Evolutionary conservation across 2,113 vertebrate species (phyloP), one percentile per base, ranked within the genome.

Genomic region (Scytalopus superciliaris): DNA sequence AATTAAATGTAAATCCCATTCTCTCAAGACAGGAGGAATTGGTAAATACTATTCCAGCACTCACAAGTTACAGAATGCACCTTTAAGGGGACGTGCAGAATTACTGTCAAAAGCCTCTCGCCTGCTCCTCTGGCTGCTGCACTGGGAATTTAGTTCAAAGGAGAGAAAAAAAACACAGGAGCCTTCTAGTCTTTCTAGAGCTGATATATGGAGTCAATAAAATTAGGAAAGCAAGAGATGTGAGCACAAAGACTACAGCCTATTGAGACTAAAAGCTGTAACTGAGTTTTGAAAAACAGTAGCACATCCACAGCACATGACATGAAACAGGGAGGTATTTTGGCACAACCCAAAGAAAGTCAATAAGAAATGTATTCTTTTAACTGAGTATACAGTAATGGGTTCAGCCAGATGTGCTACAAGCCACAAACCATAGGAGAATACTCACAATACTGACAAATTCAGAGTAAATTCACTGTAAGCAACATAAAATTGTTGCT

Each of bases 81-180:
- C 0, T 19, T 16, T n/a, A 81, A 87, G 47, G 1, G 0, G 77
- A 75, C n/a, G 27, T 8, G 40, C 47, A 68, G 59, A 81, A 89
- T 55, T 84, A 67, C 73, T 89, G 60, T 81, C 84, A 87, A 63
- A 93, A 87, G 52, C 49, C 30, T 68, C 75, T 91, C 87, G 82
- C 77, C 81, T 64, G 57, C 52, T 93, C 40, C 77, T 60, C 56
- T 78, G 66, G 77, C 39, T 93, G 77, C 39, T 78, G 74, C 81
- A 75, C 14, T 44, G 62, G 74, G 52, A 95, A 84, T 94, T 84
- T 27, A 94, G 60, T 68, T 94, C 84, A 91, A 95, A 93, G 84
- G 7, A 56, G 13, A 30, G 3, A 24, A 84, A 89, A 94, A 94
- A 91, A 87, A 75, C 25, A 39, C 60, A 89, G 33, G 39, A 91